Conservation (phyloP, 2,888 invertebrate species). For the Ophion slaviceki region DNA sequence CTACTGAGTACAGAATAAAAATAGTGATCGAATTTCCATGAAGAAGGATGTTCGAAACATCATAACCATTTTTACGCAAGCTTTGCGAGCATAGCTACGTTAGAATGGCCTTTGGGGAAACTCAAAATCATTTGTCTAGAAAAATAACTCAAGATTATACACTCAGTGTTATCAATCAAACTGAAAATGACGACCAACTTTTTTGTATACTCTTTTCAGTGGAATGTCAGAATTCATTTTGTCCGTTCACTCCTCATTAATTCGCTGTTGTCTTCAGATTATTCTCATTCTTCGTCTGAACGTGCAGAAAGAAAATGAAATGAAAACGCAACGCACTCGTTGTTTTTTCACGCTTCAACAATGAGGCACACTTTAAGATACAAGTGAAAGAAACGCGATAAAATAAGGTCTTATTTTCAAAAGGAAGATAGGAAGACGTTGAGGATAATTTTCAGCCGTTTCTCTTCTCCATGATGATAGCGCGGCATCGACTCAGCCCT, state of each 20-base stretch:
- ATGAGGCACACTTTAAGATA: conserved; percentile 20
- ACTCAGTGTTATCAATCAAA: too few species aligned
- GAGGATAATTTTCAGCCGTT: conserved; percentile 67
- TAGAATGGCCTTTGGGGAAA: too few species aligned
- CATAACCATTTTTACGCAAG: too few species aligned
- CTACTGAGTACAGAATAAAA: too few species aligned
- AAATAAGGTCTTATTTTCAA: conserved; percentile 26
- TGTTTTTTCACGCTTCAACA: conserved; percentile 14
- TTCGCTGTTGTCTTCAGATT: not conserved
- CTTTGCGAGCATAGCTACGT: too few species aligned
- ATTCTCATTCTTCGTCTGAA: not conserved
- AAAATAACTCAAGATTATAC: too few species aligned
- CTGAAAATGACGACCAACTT: too few species aligned
- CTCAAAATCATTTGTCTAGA: too few species aligned
- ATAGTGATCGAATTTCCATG: too few species aligned
- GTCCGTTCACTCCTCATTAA: not conserved
- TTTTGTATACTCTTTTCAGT: too few species aligned
- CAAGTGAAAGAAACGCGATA: conserved; percentile 23
- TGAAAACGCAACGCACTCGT: conserved; percentile 1
- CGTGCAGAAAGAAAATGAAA: not conserved
- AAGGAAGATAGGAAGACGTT: conserved; percentile 44
- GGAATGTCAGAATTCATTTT: too few species aligned
- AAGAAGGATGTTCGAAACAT: too few species aligned
- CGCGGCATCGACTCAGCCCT: conserved; percentile 31
- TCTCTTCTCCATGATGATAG: conserved; percentile 33